A percentile compares a stretch with the other conserved stretches of the same genome.
phyloP scores from a whole-genome alignment of 2,113 vertebrate species.

The Scytalopus superciliaris region DNA sequence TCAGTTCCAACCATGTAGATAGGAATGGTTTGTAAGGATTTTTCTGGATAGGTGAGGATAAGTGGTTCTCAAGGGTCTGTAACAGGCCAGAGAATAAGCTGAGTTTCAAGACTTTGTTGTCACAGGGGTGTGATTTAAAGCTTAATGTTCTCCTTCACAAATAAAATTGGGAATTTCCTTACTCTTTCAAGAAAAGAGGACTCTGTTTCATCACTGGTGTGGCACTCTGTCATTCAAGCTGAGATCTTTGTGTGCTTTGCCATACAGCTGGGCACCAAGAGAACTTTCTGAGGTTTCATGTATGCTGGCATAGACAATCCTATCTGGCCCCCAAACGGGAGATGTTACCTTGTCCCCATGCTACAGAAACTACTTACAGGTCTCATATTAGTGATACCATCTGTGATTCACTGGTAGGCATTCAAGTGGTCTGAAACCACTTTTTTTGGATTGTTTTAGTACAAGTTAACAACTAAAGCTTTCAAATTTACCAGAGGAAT shows the following conservation, averaged over 20 bases:
- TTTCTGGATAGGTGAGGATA: not conserved
- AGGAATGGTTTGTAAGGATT: not conserved
- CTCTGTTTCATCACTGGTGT: not conserved
- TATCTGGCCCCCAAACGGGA: not conserved
- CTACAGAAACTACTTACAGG: not conserved
- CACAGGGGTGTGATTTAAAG: not conserved
- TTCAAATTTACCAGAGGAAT: not conserved
- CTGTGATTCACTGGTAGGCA: not conserved
- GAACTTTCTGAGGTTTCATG: not conserved
- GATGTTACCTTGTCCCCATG: not conserved
- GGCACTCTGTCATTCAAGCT: not conserved
- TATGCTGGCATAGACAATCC: not conserved
- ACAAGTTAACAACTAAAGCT: not conserved
- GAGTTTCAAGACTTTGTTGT: not conserved
- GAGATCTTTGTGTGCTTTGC: not conserved
- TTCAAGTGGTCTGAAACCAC: not conserved
- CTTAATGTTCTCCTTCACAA: not conserved
- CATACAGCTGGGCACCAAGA: not conserved
- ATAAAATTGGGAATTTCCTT: not conserved
- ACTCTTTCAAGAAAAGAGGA: not conserved
- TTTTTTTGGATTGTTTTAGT: not conserved
- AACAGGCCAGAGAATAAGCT: not conserved
- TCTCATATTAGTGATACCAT: not conserved
- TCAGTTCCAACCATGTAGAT: not conserved
- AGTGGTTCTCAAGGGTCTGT: not conserved